These are phyloP conservation scores for Gymnoscopelus braueri DNA, from an alignment of 2,797 vertebrate species.

Conservation along the genomic window DNA sequence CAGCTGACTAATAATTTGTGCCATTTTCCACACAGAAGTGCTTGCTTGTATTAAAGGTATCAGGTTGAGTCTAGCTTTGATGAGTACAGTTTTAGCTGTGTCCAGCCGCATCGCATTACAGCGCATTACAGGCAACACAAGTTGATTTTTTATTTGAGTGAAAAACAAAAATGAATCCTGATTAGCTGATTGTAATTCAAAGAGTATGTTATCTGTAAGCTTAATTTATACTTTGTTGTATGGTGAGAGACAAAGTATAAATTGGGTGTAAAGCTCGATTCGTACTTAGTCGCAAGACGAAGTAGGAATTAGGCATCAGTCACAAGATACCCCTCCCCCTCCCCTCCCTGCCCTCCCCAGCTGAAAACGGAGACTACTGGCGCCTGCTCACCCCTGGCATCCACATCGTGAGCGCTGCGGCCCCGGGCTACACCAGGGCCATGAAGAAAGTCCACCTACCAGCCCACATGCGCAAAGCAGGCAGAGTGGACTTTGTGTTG, in stretches of 20 bases:
- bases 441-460: slow-evolving; percentile 90
- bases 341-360: slow-evolving; percentile 63
- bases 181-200: not conserved
- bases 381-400: slow-evolving; percentile 89
- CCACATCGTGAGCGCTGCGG: slow-evolving; percentile 88
- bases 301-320: too few species aligned
- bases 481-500: slow-evolving; percentile 91
- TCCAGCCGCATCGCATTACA: not conserved
- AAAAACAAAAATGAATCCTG: too few species aligned
- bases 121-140: not conserved
- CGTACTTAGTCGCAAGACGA: too few species aligned
- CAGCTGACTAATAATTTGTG: not conserved
- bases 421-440: slow-evolving; percentile 85
- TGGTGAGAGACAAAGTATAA: too few species aligned
- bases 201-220: slow-evolving; percentile 1
- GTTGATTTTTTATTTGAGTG: not conserved
- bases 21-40: not conserved
- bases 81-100: not conserved
- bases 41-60: not conserved
- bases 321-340: too few species aligned
- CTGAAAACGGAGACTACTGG: slow-evolving; percentile 95
- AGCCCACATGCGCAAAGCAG: slow-evolving; percentile 80
- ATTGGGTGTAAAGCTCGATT: too few species aligned
- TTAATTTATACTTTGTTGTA: not conserved
- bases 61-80: not conserved